These are phyloP conservation scores for Sinohyriopsis cumingii DNA, from an alignment of 2,888 invertebrate species.

Conservation along the genomic window DNA sequence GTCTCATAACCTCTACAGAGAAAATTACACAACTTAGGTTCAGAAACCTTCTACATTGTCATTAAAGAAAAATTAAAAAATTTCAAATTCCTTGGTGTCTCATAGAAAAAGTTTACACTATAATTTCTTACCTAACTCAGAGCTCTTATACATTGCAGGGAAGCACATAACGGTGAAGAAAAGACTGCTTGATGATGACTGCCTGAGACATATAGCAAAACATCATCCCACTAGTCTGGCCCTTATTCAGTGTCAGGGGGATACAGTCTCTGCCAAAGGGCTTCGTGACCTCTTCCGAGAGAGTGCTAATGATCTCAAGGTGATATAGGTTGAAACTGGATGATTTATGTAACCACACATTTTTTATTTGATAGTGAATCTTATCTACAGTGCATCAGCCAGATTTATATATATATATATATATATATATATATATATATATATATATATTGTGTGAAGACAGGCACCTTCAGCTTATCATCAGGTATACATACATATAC, in stretches of 20 bases:
- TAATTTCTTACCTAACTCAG: constrained; percentile 1
- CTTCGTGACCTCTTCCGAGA: constrained; percentile 64
- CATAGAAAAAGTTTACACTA: neutral
- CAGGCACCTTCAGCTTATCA: too few species aligned
- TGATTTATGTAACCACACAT: neutral
- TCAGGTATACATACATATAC: too few species aligned
- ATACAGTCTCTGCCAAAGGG: constrained; percentile 58
- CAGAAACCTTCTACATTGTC: too few species aligned
- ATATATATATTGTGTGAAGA: too few species aligned
- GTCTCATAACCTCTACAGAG: too few species aligned
- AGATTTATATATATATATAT: neutral
- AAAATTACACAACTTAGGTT: too few species aligned
- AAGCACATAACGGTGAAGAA: constrained; percentile 62
- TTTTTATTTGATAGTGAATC: neutral
- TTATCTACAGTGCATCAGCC: neutral
- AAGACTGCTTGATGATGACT: constrained; percentile 51
- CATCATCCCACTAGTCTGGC: constrained; percentile 62
- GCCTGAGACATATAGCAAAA: constrained; percentile 58
- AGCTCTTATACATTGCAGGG: constrained; percentile 47
- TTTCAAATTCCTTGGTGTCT: too few species aligned
- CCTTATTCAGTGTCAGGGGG: constrained; percentile 67
- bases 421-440: too few species aligned
- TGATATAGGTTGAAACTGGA: constrained; percentile 12
- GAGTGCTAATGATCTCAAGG: constrained; percentile 55
- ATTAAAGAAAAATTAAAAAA: too few species aligned